A percentile compares a stretch with the other conserved stretches of the same genome.
phyloP scores from a whole-genome alignment of 2,113 vertebrate genomes.

The Globicephala melas region DNA sequence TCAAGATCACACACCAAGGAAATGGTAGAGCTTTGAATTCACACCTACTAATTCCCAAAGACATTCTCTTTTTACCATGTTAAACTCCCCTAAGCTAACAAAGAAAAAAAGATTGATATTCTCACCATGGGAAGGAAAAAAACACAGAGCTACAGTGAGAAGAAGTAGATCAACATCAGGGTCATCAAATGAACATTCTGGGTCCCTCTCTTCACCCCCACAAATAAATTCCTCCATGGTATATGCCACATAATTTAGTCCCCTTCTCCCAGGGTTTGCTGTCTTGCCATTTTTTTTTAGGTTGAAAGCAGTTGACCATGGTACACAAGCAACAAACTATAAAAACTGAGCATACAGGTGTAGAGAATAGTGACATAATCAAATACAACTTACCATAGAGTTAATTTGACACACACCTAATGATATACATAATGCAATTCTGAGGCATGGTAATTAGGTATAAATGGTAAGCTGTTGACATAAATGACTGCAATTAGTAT shows the following conservation, averaged over 20 bases:
- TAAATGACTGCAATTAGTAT: constrained; percentile 61
- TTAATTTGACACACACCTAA: constrained; percentile 60
- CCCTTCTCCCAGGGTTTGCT: neutral
- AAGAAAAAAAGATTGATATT: neutral
- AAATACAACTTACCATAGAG: constrained; percentile 50
- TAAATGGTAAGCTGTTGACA: constrained; percentile 63
- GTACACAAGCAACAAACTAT: constrained; percentile 45
- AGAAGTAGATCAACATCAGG: neutral
- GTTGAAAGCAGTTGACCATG: constrained; percentile 6
- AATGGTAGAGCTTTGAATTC: neutral
- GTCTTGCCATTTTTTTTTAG: neutral
- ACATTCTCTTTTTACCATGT: neutral
- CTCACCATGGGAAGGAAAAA: neutral
- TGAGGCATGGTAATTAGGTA: constrained; percentile 53
- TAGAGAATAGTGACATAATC: constrained; percentile 37
- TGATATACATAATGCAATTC: constrained; percentile 58
- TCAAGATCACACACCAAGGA: neutral
- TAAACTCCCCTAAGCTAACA: neutral
- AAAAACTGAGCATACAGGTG: constrained; percentile 38
- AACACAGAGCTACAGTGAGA: neutral
- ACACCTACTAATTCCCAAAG: neutral
- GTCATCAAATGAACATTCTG: neutral
- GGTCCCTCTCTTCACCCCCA: neutral
- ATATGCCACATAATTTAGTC: neutral
- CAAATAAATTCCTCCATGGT: neutral